A percentile compares a stretch with the other conserved stretches of the same genome.
phyloP scores from a whole-genome alignment of 2,888 invertebrate species.

The Conchocele bisecta region DNA sequence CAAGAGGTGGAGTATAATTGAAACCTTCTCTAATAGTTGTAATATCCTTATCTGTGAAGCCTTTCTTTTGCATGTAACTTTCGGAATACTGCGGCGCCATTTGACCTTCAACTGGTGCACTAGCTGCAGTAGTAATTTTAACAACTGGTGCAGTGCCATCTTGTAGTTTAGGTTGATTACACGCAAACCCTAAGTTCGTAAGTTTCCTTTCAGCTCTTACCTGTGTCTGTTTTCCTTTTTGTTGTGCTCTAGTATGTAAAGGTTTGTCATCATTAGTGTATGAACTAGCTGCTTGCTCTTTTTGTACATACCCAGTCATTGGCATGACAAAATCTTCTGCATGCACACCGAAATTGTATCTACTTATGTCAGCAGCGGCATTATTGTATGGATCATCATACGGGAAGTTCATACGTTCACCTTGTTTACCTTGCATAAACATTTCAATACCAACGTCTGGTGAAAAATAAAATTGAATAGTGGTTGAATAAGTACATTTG shows the following conservation, averaged over 20 bases:
- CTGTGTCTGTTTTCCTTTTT: too few species aligned
- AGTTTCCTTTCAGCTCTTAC: too few species aligned
- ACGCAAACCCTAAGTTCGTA: too few species aligned
- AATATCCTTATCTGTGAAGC: neutral
- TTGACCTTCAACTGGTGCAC: too few species aligned
- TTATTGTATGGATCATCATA: neutral
- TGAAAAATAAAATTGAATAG: neutral
- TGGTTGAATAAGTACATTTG: neutral
- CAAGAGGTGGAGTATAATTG: neutral
- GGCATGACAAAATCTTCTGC: constrained; percentile 3
- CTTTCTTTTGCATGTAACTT: too few species aligned
- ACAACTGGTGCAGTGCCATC: too few species aligned
- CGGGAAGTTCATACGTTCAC: neutral
- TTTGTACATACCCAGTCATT: neutral
- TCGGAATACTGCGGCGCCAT: too few species aligned
- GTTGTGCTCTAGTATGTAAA: neutral
- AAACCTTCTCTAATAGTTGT: neutral
- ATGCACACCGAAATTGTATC: neutral
- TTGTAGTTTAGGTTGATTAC: too few species aligned
- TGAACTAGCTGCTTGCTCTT: neutral
- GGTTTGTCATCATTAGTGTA: neutral
- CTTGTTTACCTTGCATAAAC: neutral
- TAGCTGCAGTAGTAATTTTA: too few species aligned
- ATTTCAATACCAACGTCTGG: neutral
- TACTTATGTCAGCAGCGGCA: neutral